Conservation (phyloP, 2,888 invertebrate species). For the Noctuana brunneofusca region DNA sequence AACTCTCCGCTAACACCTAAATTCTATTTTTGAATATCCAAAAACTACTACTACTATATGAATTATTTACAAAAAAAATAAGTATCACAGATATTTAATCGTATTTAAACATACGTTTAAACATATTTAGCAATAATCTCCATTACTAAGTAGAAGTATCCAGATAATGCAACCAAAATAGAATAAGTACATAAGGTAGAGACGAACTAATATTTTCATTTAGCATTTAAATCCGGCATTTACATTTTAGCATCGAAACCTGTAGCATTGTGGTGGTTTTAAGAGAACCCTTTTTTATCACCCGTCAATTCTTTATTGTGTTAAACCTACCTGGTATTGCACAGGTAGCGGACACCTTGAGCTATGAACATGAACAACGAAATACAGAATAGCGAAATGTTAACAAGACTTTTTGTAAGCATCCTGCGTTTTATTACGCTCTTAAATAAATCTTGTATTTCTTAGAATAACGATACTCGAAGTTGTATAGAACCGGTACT, state of each 20-base stretch:
- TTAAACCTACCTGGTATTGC: slow-evolving; percentile 43
- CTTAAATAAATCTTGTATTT: slow-evolving; percentile 28
- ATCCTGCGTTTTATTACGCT: slow-evolving; percentile 16
- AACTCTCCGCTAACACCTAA: slow-evolving; percentile 34
- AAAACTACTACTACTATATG: slow-evolving; percentile 14
- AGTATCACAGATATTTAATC: too few species aligned
- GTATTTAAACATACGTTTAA: too few species aligned
- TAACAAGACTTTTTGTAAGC: slow-evolving; percentile 23
- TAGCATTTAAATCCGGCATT: slow-evolving; percentile 4
- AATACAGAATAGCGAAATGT: slow-evolving; percentile 25
- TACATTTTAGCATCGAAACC: slow-evolving; percentile 13
- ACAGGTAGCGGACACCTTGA: slow-evolving; percentile 41
- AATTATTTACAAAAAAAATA: too few species aligned
- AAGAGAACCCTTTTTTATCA: slow-evolving; percentile 36
- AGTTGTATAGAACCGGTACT: neutral
- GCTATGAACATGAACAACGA: slow-evolving; percentile 16
- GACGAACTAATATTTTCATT: too few species aligned
- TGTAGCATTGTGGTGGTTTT: slow-evolving; percentile 34
- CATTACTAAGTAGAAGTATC: too few species aligned
- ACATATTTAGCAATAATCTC: too few species aligned
- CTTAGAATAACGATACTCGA: slow-evolving; percentile 12
- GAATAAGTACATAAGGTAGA: too few species aligned
- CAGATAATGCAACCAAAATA: too few species aligned
- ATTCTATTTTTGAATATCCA: slow-evolving; percentile 30
- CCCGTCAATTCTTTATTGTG: slow-evolving; percentile 35